phyloP scores from a whole-genome alignment of 2,113 vertebrate species.

The Oryzias celebensis region DNA sequence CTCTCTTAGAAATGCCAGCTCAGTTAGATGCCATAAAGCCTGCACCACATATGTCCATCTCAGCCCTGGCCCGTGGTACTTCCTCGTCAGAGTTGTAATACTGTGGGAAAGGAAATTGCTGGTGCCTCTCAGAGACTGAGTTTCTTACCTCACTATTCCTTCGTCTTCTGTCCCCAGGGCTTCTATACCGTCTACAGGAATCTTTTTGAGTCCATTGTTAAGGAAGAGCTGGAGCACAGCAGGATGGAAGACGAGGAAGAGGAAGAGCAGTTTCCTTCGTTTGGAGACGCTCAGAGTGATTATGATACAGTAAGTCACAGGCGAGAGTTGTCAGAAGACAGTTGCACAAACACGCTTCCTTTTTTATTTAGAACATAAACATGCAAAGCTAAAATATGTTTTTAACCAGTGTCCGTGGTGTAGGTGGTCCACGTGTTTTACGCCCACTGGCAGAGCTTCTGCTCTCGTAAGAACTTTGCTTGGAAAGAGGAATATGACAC shows the following conservation, averaged over 20 bases:
- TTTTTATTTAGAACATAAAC: background rate
- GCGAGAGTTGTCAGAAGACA: background rate
- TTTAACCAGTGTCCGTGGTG: background rate
- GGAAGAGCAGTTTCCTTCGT: slow-evolving; percentile 83
- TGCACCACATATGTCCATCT: too few species aligned
- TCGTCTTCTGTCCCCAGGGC: slow-evolving; percentile 73
- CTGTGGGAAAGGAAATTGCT: slow-evolving; percentile 14
- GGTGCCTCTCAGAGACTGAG: slow-evolving; percentile 5
- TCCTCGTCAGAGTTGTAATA: background rate
- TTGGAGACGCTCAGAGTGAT: slow-evolving; percentile 91
- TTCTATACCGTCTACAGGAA: slow-evolving; percentile 90
- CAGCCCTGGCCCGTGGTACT: too few species aligned
- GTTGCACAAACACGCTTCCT: background rate
- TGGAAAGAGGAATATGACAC: slow-evolving; percentile 98
- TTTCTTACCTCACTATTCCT: slow-evolving; percentile 8
- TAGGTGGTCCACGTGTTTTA: slow-evolving; percentile 95
- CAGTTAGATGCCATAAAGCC: too few species aligned
- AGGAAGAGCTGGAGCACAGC: slow-evolving; percentile 86
- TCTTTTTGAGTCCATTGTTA: slow-evolving; percentile 88
- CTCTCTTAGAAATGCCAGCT: too few species aligned
- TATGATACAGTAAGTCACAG: slow-evolving; percentile 86
- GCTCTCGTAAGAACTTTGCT: slow-evolving; percentile 89
- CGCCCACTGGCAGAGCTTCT: slow-evolving; percentile 97
- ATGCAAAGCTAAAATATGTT: background rate
- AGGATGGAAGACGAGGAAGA: slow-evolving; percentile 79